Evolutionary conservation across 2,797 vertebrate species (phyloP), one percentile per base, ranked within the genome.

Genomic region (Gouania willdenowi): DNA sequence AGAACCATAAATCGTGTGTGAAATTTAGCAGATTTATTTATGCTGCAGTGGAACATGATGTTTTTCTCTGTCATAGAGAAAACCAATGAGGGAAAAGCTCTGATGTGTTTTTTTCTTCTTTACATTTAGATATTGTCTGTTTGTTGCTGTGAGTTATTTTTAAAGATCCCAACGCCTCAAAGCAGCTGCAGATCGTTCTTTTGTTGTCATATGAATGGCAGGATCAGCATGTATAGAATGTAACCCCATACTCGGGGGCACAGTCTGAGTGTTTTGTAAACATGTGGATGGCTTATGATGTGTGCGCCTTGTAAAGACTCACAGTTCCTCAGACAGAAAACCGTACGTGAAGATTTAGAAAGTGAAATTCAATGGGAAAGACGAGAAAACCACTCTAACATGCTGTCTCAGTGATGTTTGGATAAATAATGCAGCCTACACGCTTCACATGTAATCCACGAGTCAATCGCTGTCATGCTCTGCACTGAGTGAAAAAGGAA

Each of bases 401-500:
- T 49, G 59, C 44, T 57, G 69, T 56, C 73, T 66, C 76, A 78
- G 70, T 57, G 33, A 67, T 76, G 67, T 79, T 79, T 65, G 63
- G 61, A 82, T 83, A 78, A 81, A 82, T 82, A 83, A 83, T 81
- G 73, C 73, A 77, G 58, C 26, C 48, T 14, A 46, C 42, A 27
- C 6, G 34, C 64, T 55, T 66, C 59, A 41, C 44, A 22, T 75
- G 71, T 75, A 71, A 78, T 80, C 45, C 31, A 52, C 17, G 42
- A 55, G 57, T 56, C 20, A 27, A 64, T 62, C 41, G 35, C 42
- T 41, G 63, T 66, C 11, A 15, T 8, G 20, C 45, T 42, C 38
- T 1, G 46, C 55, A 36, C 44, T 24, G 27, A 60, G 39, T 46
- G 49, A 66, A 66, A 64, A 51, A 44, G 45, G 38, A 66, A 68